Percentiles rank a stretch among this genome's conserved stretches.
Conservation (phyloP, 1,140 invertebrate species). For the Euglossa dilemma region DNA sequence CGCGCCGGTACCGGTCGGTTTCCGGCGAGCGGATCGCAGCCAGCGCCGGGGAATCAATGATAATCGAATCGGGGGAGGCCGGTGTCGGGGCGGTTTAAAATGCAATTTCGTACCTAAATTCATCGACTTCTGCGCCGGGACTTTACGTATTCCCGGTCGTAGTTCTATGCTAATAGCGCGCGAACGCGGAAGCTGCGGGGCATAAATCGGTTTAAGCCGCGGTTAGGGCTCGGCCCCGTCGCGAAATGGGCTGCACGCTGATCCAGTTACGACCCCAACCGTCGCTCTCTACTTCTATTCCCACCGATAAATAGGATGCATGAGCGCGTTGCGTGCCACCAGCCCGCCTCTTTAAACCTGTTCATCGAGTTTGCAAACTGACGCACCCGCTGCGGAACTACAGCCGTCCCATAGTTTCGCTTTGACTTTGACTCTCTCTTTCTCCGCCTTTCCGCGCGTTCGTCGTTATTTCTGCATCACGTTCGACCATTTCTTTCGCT, state of each 20-base stretch:
- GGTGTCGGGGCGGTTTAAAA: conserved; percentile 47
- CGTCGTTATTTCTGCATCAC: no score
- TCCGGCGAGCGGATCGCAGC: conserved; percentile 3
- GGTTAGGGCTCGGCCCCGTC: conserved; percentile 35
- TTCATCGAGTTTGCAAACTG: conserved; percentile 22
- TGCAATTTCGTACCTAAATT: conserved; percentile 59
- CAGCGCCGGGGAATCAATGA: conserved; percentile 38
- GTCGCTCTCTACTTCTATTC: conserved; percentile 21
- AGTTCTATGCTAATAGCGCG: conserved; percentile 57
- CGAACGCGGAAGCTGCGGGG: conserved; percentile 54
- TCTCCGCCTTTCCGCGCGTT: no score
- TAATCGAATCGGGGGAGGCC: conserved; percentile 48
- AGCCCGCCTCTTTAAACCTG: conserved; percentile 19
- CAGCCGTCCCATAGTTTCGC: neutral
- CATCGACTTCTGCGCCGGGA: conserved; percentile 59
- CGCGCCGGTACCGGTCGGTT: conserved; percentile 5
- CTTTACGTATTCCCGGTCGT: conserved; percentile 55
- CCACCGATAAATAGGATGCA: conserved; percentile 27
- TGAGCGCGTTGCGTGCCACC: neutral
- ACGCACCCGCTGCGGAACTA: neutral
- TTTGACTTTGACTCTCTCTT: neutral
- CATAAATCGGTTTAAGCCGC: conserved; percentile 61
- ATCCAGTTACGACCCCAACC: conserved; percentile 34
- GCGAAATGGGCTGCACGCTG: conserved; percentile 42
- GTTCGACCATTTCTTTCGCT: no score